These are phyloP conservation scores for Odontamblyopus rebecca DNA, from an alignment of 2,797 vertebrate species.

Conservation along the genomic window DNA sequence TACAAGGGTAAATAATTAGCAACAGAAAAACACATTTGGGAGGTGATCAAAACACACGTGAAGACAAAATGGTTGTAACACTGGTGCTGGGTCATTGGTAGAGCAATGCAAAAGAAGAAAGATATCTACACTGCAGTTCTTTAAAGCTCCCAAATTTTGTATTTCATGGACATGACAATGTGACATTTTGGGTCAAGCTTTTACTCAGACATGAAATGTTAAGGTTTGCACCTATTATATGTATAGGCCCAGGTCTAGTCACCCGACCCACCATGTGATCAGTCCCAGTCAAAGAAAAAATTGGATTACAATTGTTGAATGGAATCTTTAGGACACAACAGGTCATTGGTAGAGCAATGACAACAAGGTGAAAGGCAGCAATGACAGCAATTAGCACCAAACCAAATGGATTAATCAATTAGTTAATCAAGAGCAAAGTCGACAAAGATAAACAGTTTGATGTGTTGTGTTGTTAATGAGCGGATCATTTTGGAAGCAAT, in stretches of 20 bases:
- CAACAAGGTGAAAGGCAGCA: slow-evolving; percentile 24
- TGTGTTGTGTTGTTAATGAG: not conserved
- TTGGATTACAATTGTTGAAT: too few species aligned
- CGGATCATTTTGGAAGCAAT: not conserved
- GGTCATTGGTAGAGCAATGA: slow-evolving; percentile 36
- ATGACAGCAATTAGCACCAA: slow-evolving; percentile 23
- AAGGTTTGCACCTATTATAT: too few species aligned
- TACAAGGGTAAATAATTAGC: slow-evolving; percentile 87
- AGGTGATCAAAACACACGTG: slow-evolving; percentile 62
- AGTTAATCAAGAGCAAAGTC: slow-evolving; percentile 14
- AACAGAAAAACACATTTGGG: slow-evolving; percentile 61
- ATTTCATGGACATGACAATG: too few species aligned
- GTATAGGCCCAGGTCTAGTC: too few species aligned
- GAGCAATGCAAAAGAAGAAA: slow-evolving; percentile 8
- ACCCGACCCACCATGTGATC: too few species aligned
- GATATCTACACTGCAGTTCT: too few species aligned
- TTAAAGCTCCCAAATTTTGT: too few species aligned
- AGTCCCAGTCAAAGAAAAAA: too few species aligned
- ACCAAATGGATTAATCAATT: slow-evolving; percentile 29
- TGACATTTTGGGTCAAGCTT: too few species aligned
- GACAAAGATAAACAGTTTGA: slow-evolving; percentile 4
- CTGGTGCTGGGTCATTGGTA: slow-evolving; percentile 47
- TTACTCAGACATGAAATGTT: too few species aligned
- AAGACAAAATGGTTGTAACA: slow-evolving; percentile 70
- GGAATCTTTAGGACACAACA: too few species aligned